Evolutionary conservation across 2,888 invertebrate species (phyloP).

Genomic region (Brenthis daphne): DNA sequence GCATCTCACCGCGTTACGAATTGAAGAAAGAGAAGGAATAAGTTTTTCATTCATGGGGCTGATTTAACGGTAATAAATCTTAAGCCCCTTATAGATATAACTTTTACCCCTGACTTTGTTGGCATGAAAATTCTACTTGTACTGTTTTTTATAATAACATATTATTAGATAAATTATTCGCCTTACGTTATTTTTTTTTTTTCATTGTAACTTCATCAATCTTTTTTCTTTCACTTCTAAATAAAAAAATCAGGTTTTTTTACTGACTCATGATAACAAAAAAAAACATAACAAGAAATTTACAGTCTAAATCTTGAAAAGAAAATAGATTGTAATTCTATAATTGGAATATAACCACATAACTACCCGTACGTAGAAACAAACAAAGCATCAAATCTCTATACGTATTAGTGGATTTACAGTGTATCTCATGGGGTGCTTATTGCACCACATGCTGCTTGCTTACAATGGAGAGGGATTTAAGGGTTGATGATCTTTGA

Average conservation of each 20-base stretch:
- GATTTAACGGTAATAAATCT: slow-evolving; percentile 60
- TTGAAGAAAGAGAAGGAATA: slow-evolving; percentile 34
- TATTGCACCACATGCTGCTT: slow-evolving; percentile 3
- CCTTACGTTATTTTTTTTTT: too few species aligned
- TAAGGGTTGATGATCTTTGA: slow-evolving; percentile 1
- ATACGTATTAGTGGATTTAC: slow-evolving; percentile 14
- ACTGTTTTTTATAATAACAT: background rate
- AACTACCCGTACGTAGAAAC: background rate
- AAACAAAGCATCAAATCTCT: slow-evolving; percentile 2
- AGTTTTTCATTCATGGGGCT: slow-evolving; percentile 37
- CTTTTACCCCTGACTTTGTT: background rate
- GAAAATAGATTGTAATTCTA: too few species aligned
- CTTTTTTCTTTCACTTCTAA: too few species aligned
- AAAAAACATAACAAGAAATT: too few species aligned
- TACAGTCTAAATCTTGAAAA: too few species aligned
- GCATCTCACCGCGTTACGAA: slow-evolving; percentile 37
- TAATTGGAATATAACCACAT: background rate
- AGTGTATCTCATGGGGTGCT: slow-evolving; percentile 6
- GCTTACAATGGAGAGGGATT: background rate
- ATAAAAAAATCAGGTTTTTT: too few species aligned
- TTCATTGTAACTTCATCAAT: too few species aligned
- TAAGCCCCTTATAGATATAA: slow-evolving; percentile 49
- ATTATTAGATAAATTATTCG: too few species aligned
- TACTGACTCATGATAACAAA: too few species aligned
- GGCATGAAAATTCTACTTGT: background rate